Base-by-base conservation (phyloP, 2,113 vertebrate species). In the Entomyzon cyanotis region DNA sequence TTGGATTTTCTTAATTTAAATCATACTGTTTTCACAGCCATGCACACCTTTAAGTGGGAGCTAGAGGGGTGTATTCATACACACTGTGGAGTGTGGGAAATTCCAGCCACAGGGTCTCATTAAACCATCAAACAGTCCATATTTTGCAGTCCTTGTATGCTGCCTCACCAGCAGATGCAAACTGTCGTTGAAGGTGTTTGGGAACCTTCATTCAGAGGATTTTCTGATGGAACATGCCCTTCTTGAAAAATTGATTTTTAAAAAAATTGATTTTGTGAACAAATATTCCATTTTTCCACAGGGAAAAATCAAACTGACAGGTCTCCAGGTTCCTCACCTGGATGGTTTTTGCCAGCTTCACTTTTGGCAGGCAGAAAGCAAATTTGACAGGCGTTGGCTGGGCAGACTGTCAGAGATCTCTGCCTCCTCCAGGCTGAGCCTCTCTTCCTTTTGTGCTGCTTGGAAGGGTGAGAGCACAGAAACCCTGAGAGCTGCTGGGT, bases 251-350 rank as follows among this genome's bases (percentile, higher is more conserved):
- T 22, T 47, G 33, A 56, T 78, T n/a, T 56, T 24, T 6, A 8
- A 42, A 16, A 20, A 31, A 53, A 49, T 8, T 50, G 75, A 60
- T 87, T 94, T 94, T 75, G 37, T 87, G 52, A 92, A 74, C 31
- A 89, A 89, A 79, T 69, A 91, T 79, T 71, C 44, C 1, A 50
- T 75, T 84, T 96, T 92, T 91, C 70, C 55, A 10, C 30, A 10
- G 74, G 87, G 62, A 91, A 89, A 91, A 85, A 68, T 79, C 53
- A 91, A 79, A 75, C 42, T 93, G 93, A 94, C 63, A 58, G 70
- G 81, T 89, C 58, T 87, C 70, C 41, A 89, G 41, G 50, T 53
- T 91, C 58, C n/a, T 87, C 62, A 82, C 31, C 49, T 59, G 58
- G 39, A 87, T 82, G 28, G 12, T 25, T 94, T 89, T 55, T 82